Base-by-base conservation (phyloP, 2,113 vertebrate genomes). In the Sapajus apella region DNA sequence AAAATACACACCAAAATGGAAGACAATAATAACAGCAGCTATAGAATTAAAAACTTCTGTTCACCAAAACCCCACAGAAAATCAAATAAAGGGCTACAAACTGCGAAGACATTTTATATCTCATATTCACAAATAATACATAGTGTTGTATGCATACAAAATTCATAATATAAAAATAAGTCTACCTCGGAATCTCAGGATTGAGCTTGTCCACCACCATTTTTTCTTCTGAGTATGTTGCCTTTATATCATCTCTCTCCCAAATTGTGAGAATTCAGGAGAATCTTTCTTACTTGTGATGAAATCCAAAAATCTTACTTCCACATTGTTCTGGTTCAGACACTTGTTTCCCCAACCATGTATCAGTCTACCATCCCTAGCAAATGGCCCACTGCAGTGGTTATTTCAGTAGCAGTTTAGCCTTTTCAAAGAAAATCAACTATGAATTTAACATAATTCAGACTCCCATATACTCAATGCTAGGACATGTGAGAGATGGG, bases 351-450 rank as follows among this genome's bases (percentile, higher is more conserved):
- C 6, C 10, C 35, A 52, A 25, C 23, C 56, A 55, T 7, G 43
- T 25, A 4, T 89, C 47, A 73, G 20, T 70, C 50, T 64, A 79
- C 2, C 37, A 21, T 55, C 27, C 40, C 40, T 92, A 32, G n/a
- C 83, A 92, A 79, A 79, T 2, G 37, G 50, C 18, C 27, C 20
- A 80, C 32, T 56, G 25, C 40, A 58, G 18, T 23, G 55, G 40
- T 45, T 70, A 91, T 77, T 73, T 95, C 30, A 72, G 50, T 52
- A 79, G 50, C 10, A 92, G 23, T 8, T 64, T 4, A 61, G 64
- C 70, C 88, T 83, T 92, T 84, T 89, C n/a, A 75, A 92, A 64
- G 43, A 73, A 72, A 84, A 95, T 77, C 18, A 68, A 30, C 75
- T 75, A 68, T 77, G 55, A 77, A 76, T 70, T 70, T 58, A 21